Evolutionary conservation across 2,797 vertebrate species (phyloP).

Genomic region (Eulemur albifrons): DNA sequence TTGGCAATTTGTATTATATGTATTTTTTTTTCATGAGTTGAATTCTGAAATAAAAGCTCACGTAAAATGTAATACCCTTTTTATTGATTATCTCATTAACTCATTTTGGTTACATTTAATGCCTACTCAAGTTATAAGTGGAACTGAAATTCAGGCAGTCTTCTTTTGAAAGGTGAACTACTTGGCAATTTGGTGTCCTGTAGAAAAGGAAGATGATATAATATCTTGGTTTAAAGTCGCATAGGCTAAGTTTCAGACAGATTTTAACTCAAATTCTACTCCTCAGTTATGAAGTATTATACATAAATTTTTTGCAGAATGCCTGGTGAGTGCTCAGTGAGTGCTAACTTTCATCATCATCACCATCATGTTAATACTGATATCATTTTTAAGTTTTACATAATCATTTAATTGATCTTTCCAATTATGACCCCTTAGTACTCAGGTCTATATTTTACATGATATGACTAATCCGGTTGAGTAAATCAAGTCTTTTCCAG

Average conservation of each 20-base stretch:
- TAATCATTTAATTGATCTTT: neutral
- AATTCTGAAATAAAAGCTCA: slow-evolving; percentile 1
- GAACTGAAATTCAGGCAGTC: neutral
- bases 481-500: neutral
- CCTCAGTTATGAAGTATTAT: neutral
- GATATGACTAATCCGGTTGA: neutral
- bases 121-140: neutral
- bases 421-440: neutral
- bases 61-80: neutral
- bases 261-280: neutral
- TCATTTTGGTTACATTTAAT: neutral
- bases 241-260: neutral
- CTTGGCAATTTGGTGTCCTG: neutral
- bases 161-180: neutral
- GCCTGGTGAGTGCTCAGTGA: neutral
- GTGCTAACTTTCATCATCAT: neutral
- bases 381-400: neutral
- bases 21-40: neutral
- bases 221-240: neutral
- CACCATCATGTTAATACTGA: neutral
- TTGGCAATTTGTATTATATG: neutral
- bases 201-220: neutral
- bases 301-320: neutral
- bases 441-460: neutral
- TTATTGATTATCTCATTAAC: neutral